Percentiles rank a stretch among this genome's conserved stretches.
phyloP scores from a whole-genome alignment of 1,140 invertebrate species.

The Megalopta genalis region DNA sequence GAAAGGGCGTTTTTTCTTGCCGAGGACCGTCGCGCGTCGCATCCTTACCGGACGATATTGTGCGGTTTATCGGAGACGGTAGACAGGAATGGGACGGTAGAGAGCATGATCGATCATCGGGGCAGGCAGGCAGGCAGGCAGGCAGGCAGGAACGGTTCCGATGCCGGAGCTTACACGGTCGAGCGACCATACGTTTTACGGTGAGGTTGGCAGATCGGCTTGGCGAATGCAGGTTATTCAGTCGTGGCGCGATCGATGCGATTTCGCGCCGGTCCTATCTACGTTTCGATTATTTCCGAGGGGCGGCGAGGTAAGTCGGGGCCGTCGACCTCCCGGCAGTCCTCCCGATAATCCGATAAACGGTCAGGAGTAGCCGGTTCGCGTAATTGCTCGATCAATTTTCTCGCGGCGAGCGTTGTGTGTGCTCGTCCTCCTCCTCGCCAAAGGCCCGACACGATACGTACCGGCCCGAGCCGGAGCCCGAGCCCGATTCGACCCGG shows the following conservation, averaged over 20 bases:
- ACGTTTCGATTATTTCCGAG: slow-evolving; percentile 49
- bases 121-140: no score
- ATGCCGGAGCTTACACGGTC: slow-evolving; percentile 39
- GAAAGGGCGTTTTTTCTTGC: neutral
- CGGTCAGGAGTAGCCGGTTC: slow-evolving; percentile 35
- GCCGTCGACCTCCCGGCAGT: slow-evolving; percentile 26
- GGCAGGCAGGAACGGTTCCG: slow-evolving; percentile 11
- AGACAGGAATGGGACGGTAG: slow-evolving; percentile 17
- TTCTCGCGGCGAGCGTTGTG: slow-evolving; percentile 27
- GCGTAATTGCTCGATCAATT: slow-evolving; percentile 59
- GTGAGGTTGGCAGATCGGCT: slow-evolving; percentile 42
- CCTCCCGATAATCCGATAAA: slow-evolving; percentile 43
- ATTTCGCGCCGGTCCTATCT: slow-evolving; percentile 23
- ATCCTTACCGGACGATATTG: neutral
- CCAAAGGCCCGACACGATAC: no score
- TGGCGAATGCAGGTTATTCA: slow-evolving; percentile 43
- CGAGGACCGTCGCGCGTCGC: neutral
- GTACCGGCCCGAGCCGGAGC: no score
- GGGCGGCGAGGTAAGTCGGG: slow-evolving; percentile 20
- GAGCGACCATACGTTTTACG: slow-evolving; percentile 37
- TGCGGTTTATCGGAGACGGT: slow-evolving; percentile 7
- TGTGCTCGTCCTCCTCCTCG: no score
- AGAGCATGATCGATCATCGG: slow-evolving; percentile 55
- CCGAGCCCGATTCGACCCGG: neutral
- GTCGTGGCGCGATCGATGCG: slow-evolving; percentile 31